phyloP scores from a whole-genome alignment of 2,888 invertebrate species.

The Tachystola acroxantha region DNA sequence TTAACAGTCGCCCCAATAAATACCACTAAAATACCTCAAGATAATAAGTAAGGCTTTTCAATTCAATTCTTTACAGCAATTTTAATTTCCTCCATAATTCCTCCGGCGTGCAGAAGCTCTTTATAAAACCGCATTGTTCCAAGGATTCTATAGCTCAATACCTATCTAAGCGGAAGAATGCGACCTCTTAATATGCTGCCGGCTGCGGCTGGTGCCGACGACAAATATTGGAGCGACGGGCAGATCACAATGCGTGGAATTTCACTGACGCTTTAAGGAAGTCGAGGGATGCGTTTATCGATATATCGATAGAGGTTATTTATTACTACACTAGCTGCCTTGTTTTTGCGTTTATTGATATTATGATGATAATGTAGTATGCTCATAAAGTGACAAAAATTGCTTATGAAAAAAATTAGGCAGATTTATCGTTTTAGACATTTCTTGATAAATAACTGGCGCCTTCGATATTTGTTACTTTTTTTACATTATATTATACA shows the following conservation, averaged over 20 bases:
- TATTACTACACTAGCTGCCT: too few relatives aligned
- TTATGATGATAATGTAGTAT: too few relatives aligned
- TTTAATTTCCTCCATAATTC: not conserved
- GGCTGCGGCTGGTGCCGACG: slow-evolving; percentile 17
- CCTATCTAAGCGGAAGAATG: slow-evolving; percentile 27
- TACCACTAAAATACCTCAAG: too few relatives aligned
- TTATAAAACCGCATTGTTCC: slow-evolving; percentile 35
- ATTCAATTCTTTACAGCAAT: not conserved
- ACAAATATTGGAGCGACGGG: slow-evolving; percentile 45
- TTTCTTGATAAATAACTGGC: too few relatives aligned
- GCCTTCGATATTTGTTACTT: too few relatives aligned
- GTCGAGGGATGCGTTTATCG: slow-evolving; percentile 27
- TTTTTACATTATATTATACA: too few relatives aligned
- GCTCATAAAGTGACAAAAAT: too few relatives aligned
- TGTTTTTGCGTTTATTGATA: too few relatives aligned
- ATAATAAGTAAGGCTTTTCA: too few relatives aligned
- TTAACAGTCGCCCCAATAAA: too few relatives aligned
- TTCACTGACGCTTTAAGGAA: slow-evolving; percentile 34
- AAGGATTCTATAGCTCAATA: slow-evolving; percentile 26
- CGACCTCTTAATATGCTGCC: slow-evolving; percentile 39
- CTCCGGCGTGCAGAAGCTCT: slow-evolving; percentile 8
- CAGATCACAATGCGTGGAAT: slow-evolving; percentile 47
- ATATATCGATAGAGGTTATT: not conserved
- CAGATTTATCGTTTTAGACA: too few relatives aligned
- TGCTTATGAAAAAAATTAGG: too few relatives aligned